Percentiles rank a stretch among this genome's conserved stretches.
Conservation (phyloP, 1,140 invertebrate species). For the Aphelinus atriplicis region DNA sequence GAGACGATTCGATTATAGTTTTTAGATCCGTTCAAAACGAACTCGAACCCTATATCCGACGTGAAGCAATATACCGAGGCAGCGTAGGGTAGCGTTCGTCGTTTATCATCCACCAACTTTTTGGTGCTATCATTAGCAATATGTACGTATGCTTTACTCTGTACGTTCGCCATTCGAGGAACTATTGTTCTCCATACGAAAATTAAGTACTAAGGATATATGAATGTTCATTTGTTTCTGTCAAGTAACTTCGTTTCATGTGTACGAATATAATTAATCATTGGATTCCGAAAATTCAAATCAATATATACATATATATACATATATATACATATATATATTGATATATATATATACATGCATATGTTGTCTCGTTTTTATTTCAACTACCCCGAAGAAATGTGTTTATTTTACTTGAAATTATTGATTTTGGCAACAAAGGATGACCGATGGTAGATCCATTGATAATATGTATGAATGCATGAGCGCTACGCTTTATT, state of each 20-base stretch:
- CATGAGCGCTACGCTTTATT: slow-evolving; percentile 63
- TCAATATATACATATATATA: too few relatives aligned
- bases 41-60: slow-evolving; percentile 2
- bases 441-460: slow-evolving; percentile 55
- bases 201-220: too few relatives aligned
- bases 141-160: slow-evolving; percentile 1
- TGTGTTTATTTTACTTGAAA: slow-evolving; percentile 28
- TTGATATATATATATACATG: too few relatives aligned
- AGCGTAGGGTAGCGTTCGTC: not conserved
- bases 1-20: slow-evolving; percentile 13
- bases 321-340: too few relatives aligned
- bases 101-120: not conserved
- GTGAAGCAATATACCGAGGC: slow-evolving; percentile 25
- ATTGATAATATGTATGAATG: slow-evolving; percentile 61
- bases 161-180: not conserved
- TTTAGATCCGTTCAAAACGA: not conserved
- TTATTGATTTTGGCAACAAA: slow-evolving; percentile 46
- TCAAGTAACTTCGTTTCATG: too few relatives aligned
- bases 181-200: slow-evolving; percentile 4
- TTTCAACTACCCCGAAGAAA: slow-evolving; percentile 28
- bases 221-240: too few relatives aligned
- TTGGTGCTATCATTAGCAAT: slow-evolving; percentile 34
- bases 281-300: too few relatives aligned
- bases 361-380: slow-evolving; percentile 12
- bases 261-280: too few relatives aligned